phyloP scores from a whole-genome alignment of 2,888 invertebrate species.

The Rhyacophila evoluta region DNA sequence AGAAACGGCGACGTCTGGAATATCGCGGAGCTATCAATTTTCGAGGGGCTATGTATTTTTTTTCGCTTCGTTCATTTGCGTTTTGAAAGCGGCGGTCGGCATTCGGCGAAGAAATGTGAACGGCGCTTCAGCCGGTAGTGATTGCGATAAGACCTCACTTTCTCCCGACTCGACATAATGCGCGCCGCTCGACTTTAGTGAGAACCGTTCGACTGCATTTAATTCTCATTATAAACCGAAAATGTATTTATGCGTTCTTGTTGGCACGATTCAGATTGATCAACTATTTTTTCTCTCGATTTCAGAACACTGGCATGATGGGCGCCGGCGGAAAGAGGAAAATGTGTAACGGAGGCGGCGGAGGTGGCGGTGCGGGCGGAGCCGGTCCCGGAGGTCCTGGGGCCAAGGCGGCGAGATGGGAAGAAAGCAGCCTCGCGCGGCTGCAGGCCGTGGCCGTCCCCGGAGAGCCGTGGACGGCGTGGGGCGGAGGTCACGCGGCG shows the following conservation, averaged over 20 bases:
- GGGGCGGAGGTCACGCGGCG: constrained; percentile 60
- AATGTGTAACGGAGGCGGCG: constrained; percentile 59
- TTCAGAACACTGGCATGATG: constrained; percentile 54
- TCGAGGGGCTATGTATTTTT: constrained; percentile 1
- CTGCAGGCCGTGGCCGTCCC: constrained; percentile 72
- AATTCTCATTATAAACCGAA: too few species aligned
- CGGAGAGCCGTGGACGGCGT: constrained; percentile 69
- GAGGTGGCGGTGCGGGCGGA: constrained; percentile 60
- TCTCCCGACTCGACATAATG: constrained; percentile 1
- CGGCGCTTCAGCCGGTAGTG: not conserved
- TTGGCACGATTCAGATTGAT: too few species aligned
- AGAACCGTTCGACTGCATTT: not conserved
- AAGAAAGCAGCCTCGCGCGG: constrained; percentile 69
- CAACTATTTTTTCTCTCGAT: not conserved
- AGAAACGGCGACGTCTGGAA: not conserved
- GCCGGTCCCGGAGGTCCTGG: constrained; percentile 60
- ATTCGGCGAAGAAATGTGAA: constrained; percentile 44
- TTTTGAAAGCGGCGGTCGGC: constrained; percentile 36
- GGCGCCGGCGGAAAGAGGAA: constrained; percentile 54
- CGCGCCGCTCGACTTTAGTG: not conserved
- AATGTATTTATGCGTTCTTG: too few species aligned
- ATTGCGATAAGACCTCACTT: constrained; percentile 29
- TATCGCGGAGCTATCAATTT: not conserved
- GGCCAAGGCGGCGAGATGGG: constrained; percentile 59
- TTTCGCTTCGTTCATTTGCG: not conserved